Percentiles rank a stretch among this genome's conserved stretches.
Conservation (phyloP, 2,888 invertebrate genomes). For the Scaptodrosophila latifasciaeformis region DNA sequence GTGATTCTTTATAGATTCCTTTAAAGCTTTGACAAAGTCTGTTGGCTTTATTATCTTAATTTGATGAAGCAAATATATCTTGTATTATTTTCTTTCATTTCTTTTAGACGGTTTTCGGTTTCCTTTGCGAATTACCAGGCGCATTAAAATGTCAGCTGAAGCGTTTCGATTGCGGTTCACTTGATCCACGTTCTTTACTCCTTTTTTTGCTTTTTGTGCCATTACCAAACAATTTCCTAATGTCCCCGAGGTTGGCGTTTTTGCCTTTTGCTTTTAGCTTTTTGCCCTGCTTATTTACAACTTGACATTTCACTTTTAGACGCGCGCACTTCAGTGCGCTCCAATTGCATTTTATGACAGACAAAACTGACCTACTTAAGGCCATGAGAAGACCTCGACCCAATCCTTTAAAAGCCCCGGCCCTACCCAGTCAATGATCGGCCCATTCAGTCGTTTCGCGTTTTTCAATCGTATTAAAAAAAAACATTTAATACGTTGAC, state of each 20-base stretch:
- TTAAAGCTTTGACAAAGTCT: too few relatives aligned
- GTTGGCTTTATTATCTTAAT: too few relatives aligned
- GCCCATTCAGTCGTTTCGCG: background rate
- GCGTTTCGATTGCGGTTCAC: too few relatives aligned
- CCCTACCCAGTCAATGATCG: background rate
- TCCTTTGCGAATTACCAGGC: too few relatives aligned
- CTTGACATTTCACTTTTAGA: slow-evolving; percentile 63
- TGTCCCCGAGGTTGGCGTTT: too few relatives aligned
- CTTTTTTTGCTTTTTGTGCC: too few relatives aligned
- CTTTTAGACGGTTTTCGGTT: too few relatives aligned
- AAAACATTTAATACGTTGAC: slow-evolving; percentile 59
- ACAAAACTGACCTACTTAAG: slow-evolving; percentile 64
- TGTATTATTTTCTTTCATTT: too few relatives aligned
- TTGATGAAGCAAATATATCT: too few relatives aligned
- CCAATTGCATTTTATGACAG: slow-evolving; percentile 67
- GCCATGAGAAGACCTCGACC: background rate
- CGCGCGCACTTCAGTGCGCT: slow-evolving; percentile 61
- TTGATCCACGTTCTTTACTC: too few relatives aligned
- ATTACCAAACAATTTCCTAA: background rate
- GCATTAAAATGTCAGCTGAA: too few relatives aligned
- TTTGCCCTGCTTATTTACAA: slow-evolving; percentile 45
- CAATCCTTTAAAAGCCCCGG: background rate
- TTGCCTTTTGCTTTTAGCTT: background rate
- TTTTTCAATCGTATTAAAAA: slow-evolving; percentile 52
- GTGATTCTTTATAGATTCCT: too few relatives aligned